Evolutionary conservation across 2,113 vertebrate genomes (phyloP), one percentile per base, ranked within the genome.

Genomic region (Gallinago paraguaiae): DNA sequence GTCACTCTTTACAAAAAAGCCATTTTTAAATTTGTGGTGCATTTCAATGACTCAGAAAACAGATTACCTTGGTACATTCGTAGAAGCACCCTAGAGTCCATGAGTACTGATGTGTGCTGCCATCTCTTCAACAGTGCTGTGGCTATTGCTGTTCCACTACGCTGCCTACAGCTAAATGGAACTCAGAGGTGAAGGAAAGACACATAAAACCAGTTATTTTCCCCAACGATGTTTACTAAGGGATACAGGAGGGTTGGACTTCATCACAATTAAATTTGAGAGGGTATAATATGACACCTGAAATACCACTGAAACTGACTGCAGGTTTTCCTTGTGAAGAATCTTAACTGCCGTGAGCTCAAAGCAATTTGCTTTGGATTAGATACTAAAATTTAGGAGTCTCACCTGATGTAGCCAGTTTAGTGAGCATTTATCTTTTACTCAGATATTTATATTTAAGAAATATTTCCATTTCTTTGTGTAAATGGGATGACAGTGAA

Each of bases 21-120:
- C 10, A 46, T 81, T 94, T 95, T 93, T 23, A 72, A 92, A 87
- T 96, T 95, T 93, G 50, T 92, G 76, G 67, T 69, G 39, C 72
- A 67, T 97, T 96, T 96, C 74, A 90, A 18, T 94, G 94, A 86
- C 82, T 93, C 83, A 89, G 72, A 95, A 90, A 95, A 93, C n/a
- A 91, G 64, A 85, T 96, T 96, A 70, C 67, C 35, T 61, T 96
- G 51, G 59, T 92, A 82, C 57, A 71, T 82, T 71, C 3, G 14
- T 50, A 88, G 85, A 50, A 59, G 17, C n/a, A 84, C 64, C 57
- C 57, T 65, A 78, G 77, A 86, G 72, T 33, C 59, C 30, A 6
- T 75, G 84, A 81, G 60, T 64, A 48, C 92, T 43, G 11, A 82
- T 68, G 41, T 50, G 31, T 72, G 35, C 79, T 90, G 31, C 61